Conservation (phyloP, 2,888 invertebrate genomes). For the Diloba caeruleocephala region DNA sequence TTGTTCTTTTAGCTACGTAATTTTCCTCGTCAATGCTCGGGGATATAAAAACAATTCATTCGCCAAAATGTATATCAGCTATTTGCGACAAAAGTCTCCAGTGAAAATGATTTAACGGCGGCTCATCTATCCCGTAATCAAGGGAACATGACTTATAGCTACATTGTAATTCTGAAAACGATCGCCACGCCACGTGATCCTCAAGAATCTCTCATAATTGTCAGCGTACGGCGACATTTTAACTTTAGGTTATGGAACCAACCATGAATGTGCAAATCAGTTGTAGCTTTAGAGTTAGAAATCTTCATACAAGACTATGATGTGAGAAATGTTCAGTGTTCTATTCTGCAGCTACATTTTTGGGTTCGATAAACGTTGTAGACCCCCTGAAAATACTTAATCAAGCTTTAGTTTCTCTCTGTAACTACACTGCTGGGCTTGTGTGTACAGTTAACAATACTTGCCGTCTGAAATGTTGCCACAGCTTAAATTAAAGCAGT, state of each 20-base stretch:
- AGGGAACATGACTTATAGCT: conserved; percentile 52
- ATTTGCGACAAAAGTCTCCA: conserved; percentile 30
- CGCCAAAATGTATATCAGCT: conserved; percentile 13
- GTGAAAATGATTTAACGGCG: conserved; percentile 60
- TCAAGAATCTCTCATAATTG: conserved; percentile 51
- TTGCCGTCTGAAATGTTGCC: conserved; percentile 39
- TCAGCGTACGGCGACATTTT: conserved; percentile 51
- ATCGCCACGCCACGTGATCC: conserved; percentile 52
- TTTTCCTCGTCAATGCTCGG: not conserved
- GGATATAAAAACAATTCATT: conserved; percentile 15
- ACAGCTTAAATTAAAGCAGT: conserved; percentile 46
- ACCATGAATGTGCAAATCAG: too few relatives aligned
- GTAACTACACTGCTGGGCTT: conserved; percentile 26
- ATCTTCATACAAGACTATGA: too few relatives aligned
- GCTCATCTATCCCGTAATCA: conserved; percentile 48
- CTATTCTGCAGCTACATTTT: not conserved
- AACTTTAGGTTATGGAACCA: conserved; percentile 18
- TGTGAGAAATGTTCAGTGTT: not conserved
- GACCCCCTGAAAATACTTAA: conserved; percentile 52
- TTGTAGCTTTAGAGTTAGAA: too few relatives aligned
- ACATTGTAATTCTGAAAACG: conserved; percentile 61
- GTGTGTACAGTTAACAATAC: conserved; percentile 39
- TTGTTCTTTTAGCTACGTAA: not conserved
- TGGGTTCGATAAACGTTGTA: conserved; percentile 5
- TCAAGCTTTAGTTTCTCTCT: conserved; percentile 34